Percentiles rank a stretch among this genome's conserved stretches.
Conservation (phyloP, 2,888 invertebrate genomes). For the Zonitis immaculata region DNA sequence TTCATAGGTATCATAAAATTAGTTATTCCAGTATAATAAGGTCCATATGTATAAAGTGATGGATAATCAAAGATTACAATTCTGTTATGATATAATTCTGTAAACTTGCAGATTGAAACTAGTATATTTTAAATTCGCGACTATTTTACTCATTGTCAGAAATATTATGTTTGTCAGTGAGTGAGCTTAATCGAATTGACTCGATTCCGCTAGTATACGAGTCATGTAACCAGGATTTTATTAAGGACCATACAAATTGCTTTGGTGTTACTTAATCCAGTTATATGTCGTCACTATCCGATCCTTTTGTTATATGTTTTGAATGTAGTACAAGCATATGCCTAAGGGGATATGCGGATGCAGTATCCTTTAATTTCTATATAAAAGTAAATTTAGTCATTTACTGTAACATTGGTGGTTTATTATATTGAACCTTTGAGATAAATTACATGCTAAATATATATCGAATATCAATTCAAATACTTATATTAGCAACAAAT, state of each 20-base stretch:
- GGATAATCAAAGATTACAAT: too few relatives aligned
- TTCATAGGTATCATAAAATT: too few relatives aligned
- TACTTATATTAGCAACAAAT: too few relatives aligned
- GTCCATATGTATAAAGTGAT: too few relatives aligned
- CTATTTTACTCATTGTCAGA: slow-evolving; percentile 45
- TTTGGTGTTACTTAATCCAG: slow-evolving; percentile 44
- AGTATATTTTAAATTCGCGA: slow-evolving; percentile 35
- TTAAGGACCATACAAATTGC: slow-evolving; percentile 46
- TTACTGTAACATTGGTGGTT: too few relatives aligned
- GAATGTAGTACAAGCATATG: too few relatives aligned
- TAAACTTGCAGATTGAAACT: too few relatives aligned
- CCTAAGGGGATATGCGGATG: slow-evolving; percentile 4
- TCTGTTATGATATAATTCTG: too few relatives aligned
- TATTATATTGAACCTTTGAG: too few relatives aligned
- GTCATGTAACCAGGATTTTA: slow-evolving; percentile 43
- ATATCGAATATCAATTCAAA: too few relatives aligned
- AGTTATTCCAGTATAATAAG: too few relatives aligned
- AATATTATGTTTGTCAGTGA: slow-evolving; percentile 45
- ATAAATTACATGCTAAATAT: too few relatives aligned
- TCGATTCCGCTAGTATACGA: slow-evolving; percentile 43
- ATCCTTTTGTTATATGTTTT: slow-evolving; percentile 37
- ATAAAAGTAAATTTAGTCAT: not conserved
- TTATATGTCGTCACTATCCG: slow-evolving; percentile 39
- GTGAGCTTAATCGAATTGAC: slow-evolving; percentile 44
- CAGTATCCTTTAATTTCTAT: slow-evolving; percentile 5